These are phyloP conservation scores for Progne subis DNA, from an alignment of 2,113 vertebrate genomes.

Conservation along the genomic window DNA sequence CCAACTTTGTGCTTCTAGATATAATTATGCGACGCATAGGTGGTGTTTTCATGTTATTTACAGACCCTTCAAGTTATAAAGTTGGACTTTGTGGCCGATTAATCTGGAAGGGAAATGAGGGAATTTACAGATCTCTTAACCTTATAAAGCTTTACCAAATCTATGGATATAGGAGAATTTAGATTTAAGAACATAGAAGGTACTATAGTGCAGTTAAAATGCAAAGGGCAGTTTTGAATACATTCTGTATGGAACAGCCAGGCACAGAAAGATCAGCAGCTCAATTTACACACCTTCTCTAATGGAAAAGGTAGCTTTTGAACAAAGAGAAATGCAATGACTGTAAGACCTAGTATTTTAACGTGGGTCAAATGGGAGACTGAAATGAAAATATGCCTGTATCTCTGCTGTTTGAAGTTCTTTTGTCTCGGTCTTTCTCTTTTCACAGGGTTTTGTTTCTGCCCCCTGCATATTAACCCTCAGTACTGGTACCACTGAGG, in stretches of 20 bases:
- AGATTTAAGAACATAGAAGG: not conserved
- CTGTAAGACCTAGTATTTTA: not conserved
- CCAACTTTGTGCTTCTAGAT: not conserved
- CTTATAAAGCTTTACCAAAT: not conserved
- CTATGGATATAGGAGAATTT: not conserved
- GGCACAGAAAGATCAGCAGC: not conserved
- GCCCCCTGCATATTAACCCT: not conserved
- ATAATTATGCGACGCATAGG: not conserved
- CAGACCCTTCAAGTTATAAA: not conserved
- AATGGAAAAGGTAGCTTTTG: not conserved
- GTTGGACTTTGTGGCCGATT: not conserved
- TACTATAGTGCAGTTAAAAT: not conserved
- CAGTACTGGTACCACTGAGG: not conserved
- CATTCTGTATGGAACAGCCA: not conserved
- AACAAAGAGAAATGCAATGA: not conserved
- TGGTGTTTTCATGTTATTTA: not conserved
- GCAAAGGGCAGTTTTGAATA: not conserved
- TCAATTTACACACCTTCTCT: not conserved
- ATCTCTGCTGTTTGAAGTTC: not conserved
- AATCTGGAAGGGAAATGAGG: not conserved
- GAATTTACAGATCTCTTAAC: not conserved
- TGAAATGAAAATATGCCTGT: not conserved
- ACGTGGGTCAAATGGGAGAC: not conserved
- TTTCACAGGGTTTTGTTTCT: not conserved
- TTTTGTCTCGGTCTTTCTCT: not conserved